Base-by-base conservation (phyloP, 2,888 invertebrate species). In the Polyploca ridens region DNA sequence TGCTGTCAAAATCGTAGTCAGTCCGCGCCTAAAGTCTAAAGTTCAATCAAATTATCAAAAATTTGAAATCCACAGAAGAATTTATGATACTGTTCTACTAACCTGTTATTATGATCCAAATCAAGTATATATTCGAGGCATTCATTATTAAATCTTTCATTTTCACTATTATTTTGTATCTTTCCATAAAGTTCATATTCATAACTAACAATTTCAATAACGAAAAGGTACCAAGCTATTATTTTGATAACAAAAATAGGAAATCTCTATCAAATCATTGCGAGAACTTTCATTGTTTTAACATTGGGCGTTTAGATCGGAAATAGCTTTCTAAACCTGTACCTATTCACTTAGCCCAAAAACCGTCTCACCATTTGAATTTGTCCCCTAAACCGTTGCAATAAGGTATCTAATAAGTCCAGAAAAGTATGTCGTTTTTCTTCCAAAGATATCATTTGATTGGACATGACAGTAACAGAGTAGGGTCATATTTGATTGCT, bases 391-490 rank as follows among this genome's bases (percentile, higher is more conserved):
- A 73, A 69, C 77, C 66, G 64, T 69, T 71, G 73, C 46, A 62
- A 16, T 13, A 61, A 44, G 13, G 61, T 73, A 67, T 74, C 68
- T 69, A 65, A 63, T 64, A 67, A 62, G 67, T 58, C 68, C 61
- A 58, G 66, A 27, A 65, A 63, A 68, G 60, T 65, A 49, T 72
- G 69, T 67, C 69, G 70, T 76, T 74, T 62, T 62, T 13, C 3
- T 62, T 19, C 57, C 60, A 72, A 80, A 71, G 66, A 68, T 69
- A 69, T 73, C 76, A 76, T 79, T 84, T 84, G 85, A 88, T 88
- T 85, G 85, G 79, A 83, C 81, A 83, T 84, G 88, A 86, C 87
- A 83, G 84, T 81, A 78, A 87, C 82, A 80, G 82, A 86, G 83
- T 83, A 79, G 78, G 81, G 85, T 86, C 79, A 65, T 69, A 81